phyloP scores from a whole-genome alignment of 2,797 vertebrate genomes.

The Xenops minutus region DNA sequence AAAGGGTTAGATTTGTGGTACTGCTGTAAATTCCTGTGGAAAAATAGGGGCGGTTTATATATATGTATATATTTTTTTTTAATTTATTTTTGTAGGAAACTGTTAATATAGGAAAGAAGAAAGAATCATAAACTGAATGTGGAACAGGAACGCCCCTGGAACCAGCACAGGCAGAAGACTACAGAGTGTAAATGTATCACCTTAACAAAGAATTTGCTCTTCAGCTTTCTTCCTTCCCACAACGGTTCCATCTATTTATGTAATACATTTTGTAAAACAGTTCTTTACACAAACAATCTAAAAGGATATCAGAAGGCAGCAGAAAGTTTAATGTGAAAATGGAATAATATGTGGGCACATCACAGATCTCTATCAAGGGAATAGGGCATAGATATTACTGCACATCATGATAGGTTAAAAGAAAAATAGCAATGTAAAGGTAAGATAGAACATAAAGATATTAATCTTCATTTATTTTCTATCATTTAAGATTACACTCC shows the following conservation, averaged over 20 bases:
- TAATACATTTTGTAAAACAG: neutral
- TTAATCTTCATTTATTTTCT: neutral
- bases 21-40: neutral
- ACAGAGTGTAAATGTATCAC: neutral
- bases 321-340: neutral
- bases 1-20: neutral
- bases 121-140: neutral
- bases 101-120: neutral
- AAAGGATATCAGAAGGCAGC: neutral
- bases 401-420: neutral
- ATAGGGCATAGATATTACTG: neutral
- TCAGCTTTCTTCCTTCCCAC: neutral
- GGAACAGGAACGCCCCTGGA: neutral
- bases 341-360: neutral
- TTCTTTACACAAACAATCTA: neutral
- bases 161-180: neutral
- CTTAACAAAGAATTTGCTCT: neutral
- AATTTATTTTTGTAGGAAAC: neutral
- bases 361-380: neutral
- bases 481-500: neutral
- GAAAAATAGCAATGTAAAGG: neutral
- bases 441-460: neutral
- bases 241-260: neutral
- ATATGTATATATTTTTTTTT: too few relatives aligned
- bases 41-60: neutral